Evolutionary conservation across 2,888 invertebrate genomes (phyloP).

Genomic region (Caenorhabditis sulstoni): DNA sequence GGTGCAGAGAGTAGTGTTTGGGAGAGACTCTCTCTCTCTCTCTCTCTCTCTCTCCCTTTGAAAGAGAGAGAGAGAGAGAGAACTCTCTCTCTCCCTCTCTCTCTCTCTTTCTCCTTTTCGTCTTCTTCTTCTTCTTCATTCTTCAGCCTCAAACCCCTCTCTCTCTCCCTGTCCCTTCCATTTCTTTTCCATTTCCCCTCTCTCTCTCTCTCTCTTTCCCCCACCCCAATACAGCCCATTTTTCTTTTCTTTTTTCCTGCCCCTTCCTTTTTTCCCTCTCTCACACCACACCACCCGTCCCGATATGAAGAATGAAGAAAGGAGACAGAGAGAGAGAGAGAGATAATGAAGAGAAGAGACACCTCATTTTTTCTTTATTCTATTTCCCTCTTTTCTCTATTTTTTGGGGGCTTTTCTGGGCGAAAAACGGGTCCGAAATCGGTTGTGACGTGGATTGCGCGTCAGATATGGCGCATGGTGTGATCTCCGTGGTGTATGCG

Average conservation of each 20-base stretch:
- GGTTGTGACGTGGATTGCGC: background rate
- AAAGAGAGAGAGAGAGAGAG: conserved; percentile 14
- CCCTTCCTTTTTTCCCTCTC: conserved; percentile 6
- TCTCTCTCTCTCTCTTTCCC: conserved; percentile 3
- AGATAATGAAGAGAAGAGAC: conserved; percentile 6
- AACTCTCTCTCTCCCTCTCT: conserved; percentile 9
- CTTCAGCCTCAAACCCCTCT: no score
- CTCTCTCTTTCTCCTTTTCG: background rate
- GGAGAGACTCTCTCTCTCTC: conserved; percentile 27
- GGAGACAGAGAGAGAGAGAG: background rate
- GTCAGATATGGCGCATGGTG: no score
- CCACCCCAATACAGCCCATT: background rate
- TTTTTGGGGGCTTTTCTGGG: background rate
- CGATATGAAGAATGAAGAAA: background rate
- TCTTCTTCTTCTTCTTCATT: background rate
- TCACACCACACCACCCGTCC: background rate
- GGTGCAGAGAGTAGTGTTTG: background rate
- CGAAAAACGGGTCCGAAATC: background rate
- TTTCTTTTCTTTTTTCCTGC: conserved; percentile 11
- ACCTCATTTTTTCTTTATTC: background rate
- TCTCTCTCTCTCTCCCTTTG: conserved; percentile 21
- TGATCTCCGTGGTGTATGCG: no score
- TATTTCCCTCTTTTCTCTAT: background rate
- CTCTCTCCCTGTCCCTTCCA: conserved; percentile 29
- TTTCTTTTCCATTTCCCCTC: conserved; percentile 15